These are phyloP conservation scores for Cyphomyrus plagiostoma DNA, from an alignment of 2,113 vertebrate species.

Conservation along the genomic window DNA sequence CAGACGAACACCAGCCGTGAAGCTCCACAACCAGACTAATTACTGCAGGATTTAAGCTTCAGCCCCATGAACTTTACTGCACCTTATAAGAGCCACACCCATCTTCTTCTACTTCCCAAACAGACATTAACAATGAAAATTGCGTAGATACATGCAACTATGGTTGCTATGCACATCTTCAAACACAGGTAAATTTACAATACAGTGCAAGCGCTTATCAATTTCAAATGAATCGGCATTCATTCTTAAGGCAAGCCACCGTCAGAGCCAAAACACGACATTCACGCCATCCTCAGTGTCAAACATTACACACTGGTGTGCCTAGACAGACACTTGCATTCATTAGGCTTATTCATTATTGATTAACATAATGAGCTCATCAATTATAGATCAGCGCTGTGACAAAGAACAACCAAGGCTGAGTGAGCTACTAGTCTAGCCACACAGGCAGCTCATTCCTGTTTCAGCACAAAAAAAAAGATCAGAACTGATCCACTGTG, in stretches of 20 bases:
- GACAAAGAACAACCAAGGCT: background rate
- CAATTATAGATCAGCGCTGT: background rate
- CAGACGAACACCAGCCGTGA: background rate
- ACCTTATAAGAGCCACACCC: background rate
- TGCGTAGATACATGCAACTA: background rate
- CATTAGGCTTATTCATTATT: background rate
- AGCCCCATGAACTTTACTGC: background rate
- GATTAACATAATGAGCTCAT: background rate
- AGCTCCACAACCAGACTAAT: background rate
- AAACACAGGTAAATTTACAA: background rate
- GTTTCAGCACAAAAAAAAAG: background rate
- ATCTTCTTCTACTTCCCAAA: background rate
- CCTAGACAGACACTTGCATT: background rate
- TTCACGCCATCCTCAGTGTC: background rate
- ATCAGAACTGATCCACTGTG: background rate
- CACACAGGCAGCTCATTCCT: background rate
- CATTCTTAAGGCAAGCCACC: background rate
- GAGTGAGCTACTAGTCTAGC: background rate
- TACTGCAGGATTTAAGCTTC: background rate
- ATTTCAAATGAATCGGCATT: background rate
- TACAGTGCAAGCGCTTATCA: background rate
- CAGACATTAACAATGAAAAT: background rate
- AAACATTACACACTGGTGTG: background rate
- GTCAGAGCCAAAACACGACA: background rate
- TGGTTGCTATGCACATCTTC: background rate